Percentiles rank a stretch among this genome's conserved stretches.
These are phyloP conservation scores for Amphiprion clarkii DNA, from an alignment of 2,797 vertebrate species.

Conservation along the genomic window DNA sequence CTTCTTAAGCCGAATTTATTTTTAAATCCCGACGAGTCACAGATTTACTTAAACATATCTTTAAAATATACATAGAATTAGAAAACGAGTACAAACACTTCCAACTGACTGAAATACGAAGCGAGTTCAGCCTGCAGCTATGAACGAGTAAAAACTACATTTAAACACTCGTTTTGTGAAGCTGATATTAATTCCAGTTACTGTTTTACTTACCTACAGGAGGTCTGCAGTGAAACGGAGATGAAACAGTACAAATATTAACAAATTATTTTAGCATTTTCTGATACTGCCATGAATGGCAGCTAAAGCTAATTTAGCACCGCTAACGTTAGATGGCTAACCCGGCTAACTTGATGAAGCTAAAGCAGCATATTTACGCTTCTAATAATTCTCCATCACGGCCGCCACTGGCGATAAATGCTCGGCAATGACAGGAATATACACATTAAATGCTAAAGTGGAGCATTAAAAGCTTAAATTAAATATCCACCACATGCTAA, in stretches of 20 bases:
- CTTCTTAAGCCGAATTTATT: background rate
- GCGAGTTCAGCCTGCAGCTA: fast-evolving
- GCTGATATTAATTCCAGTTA: background rate
- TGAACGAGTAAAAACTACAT: fast-evolving
- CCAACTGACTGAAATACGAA: background rate
- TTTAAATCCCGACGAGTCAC: background rate
- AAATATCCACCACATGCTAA: fast-evolving
- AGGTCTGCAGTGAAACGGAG: fast-evolving
- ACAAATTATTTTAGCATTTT: background rate
- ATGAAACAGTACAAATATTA: fast-evolving
- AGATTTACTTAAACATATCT: fast-evolving
- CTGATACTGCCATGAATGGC: background rate
- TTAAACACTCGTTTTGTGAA: background rate
- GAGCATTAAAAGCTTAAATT: background rate
- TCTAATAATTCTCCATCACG: fast-evolving
- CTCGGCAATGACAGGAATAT: fast-evolving
- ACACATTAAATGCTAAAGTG: fast-evolving
- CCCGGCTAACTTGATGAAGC: background rate
- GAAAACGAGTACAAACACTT: fast-evolving
- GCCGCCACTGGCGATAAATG: fast-evolving
- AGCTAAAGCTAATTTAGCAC: no score
- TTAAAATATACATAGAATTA: fast-evolving
- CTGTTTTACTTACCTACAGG: constrained; percentile 33
- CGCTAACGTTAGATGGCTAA: background rate
- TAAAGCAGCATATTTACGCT: background rate